A percentile compares a stretch with the other conserved stretches of the same genome.
phyloP scores from a whole-genome alignment of 1,140 invertebrate genomes.

The Theocolax elegans region DNA sequence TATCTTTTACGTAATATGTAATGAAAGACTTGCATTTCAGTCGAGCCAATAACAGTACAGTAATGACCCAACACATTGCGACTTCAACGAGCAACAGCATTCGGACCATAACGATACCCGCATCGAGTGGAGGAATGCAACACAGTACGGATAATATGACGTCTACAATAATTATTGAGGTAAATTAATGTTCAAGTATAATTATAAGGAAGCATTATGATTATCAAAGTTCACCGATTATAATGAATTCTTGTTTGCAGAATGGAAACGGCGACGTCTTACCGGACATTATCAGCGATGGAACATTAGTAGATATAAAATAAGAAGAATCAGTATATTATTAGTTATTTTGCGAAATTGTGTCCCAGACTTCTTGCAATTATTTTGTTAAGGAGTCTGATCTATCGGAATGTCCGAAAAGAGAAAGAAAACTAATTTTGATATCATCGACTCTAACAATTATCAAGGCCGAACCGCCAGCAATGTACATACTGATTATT shows the following conservation, averaged over 20 bases:
- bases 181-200: conserved; percentile 40
- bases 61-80: conserved; percentile 51
- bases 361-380: neutral
- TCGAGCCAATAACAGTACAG: conserved; percentile 48
- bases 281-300: conserved; percentile 55
- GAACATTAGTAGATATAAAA: conserved; percentile 47
- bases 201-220: too few species aligned
- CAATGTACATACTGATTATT: conserved; percentile 34
- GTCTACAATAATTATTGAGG: conserved; percentile 59
- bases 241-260: conserved; percentile 35
- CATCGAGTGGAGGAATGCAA: conserved; percentile 53
- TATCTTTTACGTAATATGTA: conserved; percentile 2
- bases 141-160: conserved; percentile 57
- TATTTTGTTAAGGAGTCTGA: conserved; percentile 21
- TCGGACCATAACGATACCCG: conserved; percentile 53
- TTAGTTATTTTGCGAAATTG: conserved; percentile 12
- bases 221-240: too few species aligned
- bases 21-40: too few species aligned
- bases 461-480: neutral
- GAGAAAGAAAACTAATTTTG: conserved; percentile 24
- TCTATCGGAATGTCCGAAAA: neutral
- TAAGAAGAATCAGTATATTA: conserved; percentile 14
- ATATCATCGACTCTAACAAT: conserved; percentile 19
- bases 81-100: conserved; percentile 52
- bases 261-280: conserved; percentile 46